A percentile compares a stretch with the other conserved stretches of the same genome.
Evolutionary conservation across 2,113 vertebrate genomes (phyloP).

Genomic region (Protobothrops flavoviridis): DNA sequence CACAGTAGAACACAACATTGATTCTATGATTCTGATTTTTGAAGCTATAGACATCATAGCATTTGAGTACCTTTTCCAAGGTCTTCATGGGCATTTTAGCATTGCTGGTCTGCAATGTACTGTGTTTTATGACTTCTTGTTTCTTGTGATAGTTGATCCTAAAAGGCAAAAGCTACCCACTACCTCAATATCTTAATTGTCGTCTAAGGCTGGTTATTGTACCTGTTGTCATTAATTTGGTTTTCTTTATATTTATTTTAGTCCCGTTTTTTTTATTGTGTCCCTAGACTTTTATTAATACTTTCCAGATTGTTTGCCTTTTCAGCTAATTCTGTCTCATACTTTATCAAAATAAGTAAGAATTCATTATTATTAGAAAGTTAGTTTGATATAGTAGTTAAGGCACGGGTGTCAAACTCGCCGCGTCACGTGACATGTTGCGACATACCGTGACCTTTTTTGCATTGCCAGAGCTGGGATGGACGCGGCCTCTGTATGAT

Average conservation of each 20-base stretch:
- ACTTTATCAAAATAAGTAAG: not conserved
- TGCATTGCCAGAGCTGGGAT: no score
- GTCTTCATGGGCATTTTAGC: not conserved
- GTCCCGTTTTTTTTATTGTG: not conserved
- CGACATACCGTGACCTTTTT: no score
- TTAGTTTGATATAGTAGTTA: not conserved
- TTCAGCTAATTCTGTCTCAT: not conserved
- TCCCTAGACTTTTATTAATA: not conserved
- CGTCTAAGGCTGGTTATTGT: not conserved
- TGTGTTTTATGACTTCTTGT: not conserved
- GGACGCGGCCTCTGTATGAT: no score
- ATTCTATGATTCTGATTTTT: not conserved
- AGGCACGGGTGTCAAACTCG: no score
- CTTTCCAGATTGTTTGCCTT: not conserved
- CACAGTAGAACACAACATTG: not conserved
- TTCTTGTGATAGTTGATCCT: not conserved
- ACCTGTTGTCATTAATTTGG: not conserved
- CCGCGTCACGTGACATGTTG: fast-evolving
- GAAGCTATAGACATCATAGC: not conserved
- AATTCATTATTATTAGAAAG: not conserved
- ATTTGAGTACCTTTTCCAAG: not conserved
- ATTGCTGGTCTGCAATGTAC: not conserved
- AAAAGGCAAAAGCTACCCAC: not conserved
- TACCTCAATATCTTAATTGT: not conserved
- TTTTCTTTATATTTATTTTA: not conserved